These are phyloP conservation scores for Daubentonia madagascariensis DNA, from an alignment of 2,113 vertebrate genomes.

Conservation along the genomic window DNA sequence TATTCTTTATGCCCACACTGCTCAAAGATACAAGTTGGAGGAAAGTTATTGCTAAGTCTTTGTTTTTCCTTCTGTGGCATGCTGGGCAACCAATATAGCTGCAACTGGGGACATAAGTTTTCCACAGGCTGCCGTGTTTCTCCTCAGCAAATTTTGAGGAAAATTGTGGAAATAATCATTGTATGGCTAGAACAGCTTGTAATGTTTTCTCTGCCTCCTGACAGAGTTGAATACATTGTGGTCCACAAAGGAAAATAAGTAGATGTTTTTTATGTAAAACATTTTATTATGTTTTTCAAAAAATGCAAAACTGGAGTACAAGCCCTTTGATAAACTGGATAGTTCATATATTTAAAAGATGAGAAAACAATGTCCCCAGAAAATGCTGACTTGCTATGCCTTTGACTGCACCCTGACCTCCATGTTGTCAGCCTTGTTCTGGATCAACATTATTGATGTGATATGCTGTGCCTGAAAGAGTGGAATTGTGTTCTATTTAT, in stretches of 20 bases:
- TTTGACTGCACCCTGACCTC: not conserved
- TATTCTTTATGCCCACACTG: not conserved
- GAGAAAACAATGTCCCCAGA: not conserved
- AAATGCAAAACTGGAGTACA: not conserved
- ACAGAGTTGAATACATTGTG: not conserved
- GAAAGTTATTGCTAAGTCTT: not conserved
- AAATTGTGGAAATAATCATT: not conserved
- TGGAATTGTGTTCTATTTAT: not conserved
- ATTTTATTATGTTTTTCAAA: not conserved
- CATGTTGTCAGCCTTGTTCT: not conserved
- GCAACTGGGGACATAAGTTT: rapidly evolving
- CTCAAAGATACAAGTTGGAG: not conserved
- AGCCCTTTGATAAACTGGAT: not conserved
- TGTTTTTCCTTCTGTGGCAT: not conserved
- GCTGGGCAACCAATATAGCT: not conserved
- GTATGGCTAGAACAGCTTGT: not conserved
- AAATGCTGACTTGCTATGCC: not conserved
- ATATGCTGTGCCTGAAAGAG: not conserved
- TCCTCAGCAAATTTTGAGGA: not conserved
- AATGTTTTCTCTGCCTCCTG: not conserved
- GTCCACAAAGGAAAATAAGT: not conserved
- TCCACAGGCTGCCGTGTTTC: not conserved
- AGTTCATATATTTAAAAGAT: not conserved
- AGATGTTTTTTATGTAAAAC: not conserved
- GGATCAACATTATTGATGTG: not conserved